These are phyloP conservation scores for Microchrysa polita DNA, from an alignment of 2,888 invertebrate genomes.

Conservation along the genomic window DNA sequence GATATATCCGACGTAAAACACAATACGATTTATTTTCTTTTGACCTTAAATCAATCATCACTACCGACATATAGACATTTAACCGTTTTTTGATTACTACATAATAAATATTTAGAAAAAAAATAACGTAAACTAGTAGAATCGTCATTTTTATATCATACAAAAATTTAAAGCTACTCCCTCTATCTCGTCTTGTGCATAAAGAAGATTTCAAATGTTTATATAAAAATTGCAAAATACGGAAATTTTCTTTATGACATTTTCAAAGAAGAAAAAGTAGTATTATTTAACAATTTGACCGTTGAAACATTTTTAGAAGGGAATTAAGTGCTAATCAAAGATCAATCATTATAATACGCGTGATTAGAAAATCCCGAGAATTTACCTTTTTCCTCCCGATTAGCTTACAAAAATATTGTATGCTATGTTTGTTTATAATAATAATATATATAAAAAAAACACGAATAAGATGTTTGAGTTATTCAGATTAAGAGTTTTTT, in stretches of 20 bases:
- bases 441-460: too few relatives aligned
- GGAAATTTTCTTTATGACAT: not conserved
- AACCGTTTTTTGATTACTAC: not conserved
- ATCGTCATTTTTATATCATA: not conserved
- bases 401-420: slow-evolving; percentile 22
- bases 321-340: slow-evolving; percentile 22
- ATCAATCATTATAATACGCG: not conserved
- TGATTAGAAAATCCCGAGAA: not conserved
- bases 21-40: slow-evolving; percentile 41
- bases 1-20: not conserved
- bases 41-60: not conserved
- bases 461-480: slow-evolving; percentile 29
- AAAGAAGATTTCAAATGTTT: slow-evolving; percentile 3
- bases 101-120: not conserved
- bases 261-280: not conserved
- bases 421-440: slow-evolving; percentile 22
- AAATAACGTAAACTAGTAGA: slow-evolving; percentile 9
- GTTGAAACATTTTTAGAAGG: not conserved
- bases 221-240: not conserved
- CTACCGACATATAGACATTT: not conserved
- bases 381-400: not conserved
- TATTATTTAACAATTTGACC: not conserved
- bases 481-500: slow-evolving; percentile 5
- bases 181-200: not conserved
- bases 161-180: not conserved